Base-by-base conservation (phyloP, 2,888 invertebrate genomes). In the Hoplodrina ambigua region DNA sequence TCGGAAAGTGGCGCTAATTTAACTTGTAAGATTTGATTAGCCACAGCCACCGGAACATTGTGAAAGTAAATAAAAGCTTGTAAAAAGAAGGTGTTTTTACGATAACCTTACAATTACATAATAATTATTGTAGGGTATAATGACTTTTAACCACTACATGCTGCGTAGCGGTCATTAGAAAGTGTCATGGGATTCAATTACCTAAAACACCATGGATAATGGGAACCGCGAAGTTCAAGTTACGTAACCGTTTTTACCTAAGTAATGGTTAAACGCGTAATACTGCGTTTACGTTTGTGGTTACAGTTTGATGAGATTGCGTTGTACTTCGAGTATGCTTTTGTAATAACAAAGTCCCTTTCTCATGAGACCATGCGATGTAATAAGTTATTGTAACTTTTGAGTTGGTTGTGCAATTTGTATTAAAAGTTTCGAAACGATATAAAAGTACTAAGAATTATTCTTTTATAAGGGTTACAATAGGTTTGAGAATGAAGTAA, bases 151-250 rank as follows among this genome's bases (percentile, higher is more conserved):
- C n/a, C 37, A 50, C 0, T 13, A 11, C 2, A 55, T 64, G 30
- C 8, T 30, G 56, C 63, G 74, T 58, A 54, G 58, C 25, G 20
- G 65, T 52, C 61, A 76, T 85, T 85, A 86, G 86, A 86, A 86
- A 86, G 85, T 80, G 71, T 80, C 72, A 78, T 58, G 62, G 49
- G 15, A 46, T 52, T 67, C 60, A 75, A 75, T 81, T 82, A 80
- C 64, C 79, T 67, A 79, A 84, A 74, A 69, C 53, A 25, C 71
- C 80, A 66, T 72, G 15, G 54, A 54, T 69, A 79, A 81, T 75
- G 56, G 65, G 4, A 65, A 50, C 62, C 64, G 30, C 50, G 55
- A 61, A 60, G 19, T 58, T 19, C 67, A 46, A 54, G 46, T 80
- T 72, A 56, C 65, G 67, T 65, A 65, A 81, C 50, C 4, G 20